Percentiles rank a stretch among this genome's conserved stretches.
Conservation (phyloP, 2,113 vertebrate species). For the Stegostoma tigrinum region DNA sequence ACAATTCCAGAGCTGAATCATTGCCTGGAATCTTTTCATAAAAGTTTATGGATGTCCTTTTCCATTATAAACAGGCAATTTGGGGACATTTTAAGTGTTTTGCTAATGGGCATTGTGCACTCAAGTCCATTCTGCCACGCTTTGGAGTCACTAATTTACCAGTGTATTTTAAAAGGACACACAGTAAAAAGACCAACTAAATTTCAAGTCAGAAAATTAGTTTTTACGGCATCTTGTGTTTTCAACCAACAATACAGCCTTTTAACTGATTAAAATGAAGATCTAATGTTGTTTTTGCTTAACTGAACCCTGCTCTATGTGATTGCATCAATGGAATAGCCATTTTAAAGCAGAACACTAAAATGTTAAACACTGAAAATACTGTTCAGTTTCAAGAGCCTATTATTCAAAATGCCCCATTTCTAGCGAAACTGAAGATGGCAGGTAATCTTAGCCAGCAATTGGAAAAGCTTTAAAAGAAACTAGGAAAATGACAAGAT, state of each 20-base stretch:
- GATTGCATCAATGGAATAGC: not conserved
- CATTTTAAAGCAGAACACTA: slow-evolving; percentile 7
- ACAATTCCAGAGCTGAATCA: not conserved
- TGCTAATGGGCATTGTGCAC: not conserved
- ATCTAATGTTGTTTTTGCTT: not conserved
- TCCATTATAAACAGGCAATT: not conserved
- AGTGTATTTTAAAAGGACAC: not conserved
- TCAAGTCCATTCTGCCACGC: not conserved
- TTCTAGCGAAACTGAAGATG: slow-evolving; percentile 23
- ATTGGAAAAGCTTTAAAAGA: slow-evolving; percentile 31
- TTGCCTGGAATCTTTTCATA: not conserved
- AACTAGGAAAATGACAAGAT: slow-evolving; percentile 30
- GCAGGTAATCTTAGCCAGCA: slow-evolving; percentile 27
- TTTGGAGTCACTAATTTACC: not conserved
- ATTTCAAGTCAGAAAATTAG: not conserved
- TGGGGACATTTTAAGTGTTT: not conserved
- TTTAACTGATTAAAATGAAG: not conserved
- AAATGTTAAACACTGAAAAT: slow-evolving; percentile 2
- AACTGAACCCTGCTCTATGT: not conserved
- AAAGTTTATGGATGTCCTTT: not conserved
- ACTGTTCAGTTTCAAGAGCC: not conserved
- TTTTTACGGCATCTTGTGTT: too few species aligned
- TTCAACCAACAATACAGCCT: not conserved
- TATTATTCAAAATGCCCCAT: slow-evolving; percentile 16
- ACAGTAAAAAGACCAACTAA: not conserved